Base-by-base conservation (phyloP, 1,140 invertebrate species). In the Drosophila arizonae region DNA sequence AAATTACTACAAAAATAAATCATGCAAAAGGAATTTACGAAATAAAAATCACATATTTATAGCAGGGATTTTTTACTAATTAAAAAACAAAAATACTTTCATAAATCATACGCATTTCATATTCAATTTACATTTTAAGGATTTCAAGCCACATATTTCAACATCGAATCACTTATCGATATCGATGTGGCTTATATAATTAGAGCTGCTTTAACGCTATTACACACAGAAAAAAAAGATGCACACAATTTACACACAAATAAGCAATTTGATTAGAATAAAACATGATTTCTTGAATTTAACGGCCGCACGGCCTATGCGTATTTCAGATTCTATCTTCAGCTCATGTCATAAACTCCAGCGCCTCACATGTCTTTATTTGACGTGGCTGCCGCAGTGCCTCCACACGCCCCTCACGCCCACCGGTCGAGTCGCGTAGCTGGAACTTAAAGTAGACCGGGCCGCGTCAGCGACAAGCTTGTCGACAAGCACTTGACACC, bases 401-500 rank as follows among this genome's bases (percentile, higher is more conserved):
- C 21, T 24, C 21, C 21, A 2, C 28, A 15, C 72, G 13, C 13
- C 28, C 28, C 13, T 4, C 10, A 10, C 11, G 48, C 21, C 21
- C 21, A 24, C 21, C 1, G 21, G 48, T 6, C 11, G 11, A 13
- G 10, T 26, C 26, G 1, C n/a, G 6, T 9, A 15, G n/a, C 26
- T 54, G 3, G 30, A 55, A 36, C 52, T 36, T 55, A 46, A 64
- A 78, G 75, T 69, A 77, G 77, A 85, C 69, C 63, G 73, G 62
- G 70, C 65, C 70, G 57, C 69, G 60, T 57, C 46, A 50, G 56
- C 60, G 66, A 68, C 63, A 81, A 76, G 26, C 76, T 70, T 87
- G 82, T 70, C 81, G 81, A 81, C 81, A 81, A 76, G 71, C 68
- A 76, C 82, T 86, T 87, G 81, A 87, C 81, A 78, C 82, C 78